phyloP scores from a whole-genome alignment of 2,888 invertebrate genomes.

The Parnassius mnemosyne region DNA sequence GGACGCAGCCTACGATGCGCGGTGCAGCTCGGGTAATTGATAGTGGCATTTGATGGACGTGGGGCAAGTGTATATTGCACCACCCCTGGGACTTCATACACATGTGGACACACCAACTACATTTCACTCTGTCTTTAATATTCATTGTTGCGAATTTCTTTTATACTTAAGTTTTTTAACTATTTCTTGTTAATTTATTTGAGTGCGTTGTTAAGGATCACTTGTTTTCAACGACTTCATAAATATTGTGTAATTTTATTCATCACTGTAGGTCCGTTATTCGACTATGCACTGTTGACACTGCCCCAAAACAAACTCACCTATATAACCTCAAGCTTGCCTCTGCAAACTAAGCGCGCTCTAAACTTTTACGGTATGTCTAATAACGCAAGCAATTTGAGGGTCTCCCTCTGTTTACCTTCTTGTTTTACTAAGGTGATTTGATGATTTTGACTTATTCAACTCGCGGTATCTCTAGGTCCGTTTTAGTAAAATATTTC shows the following conservation, averaged over 20 bases:
- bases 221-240: background rate
- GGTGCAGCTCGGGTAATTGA: constrained; percentile 64
- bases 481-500: constrained; percentile 28
- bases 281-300: constrained; percentile 63
- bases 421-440: constrained; percentile 74
- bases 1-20: constrained; percentile 40
- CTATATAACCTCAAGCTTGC: constrained; percentile 66
- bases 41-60: constrained; percentile 76
- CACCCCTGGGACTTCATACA: constrained; percentile 51
- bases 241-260: constrained; percentile 40
- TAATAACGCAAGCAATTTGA: constrained; percentile 77
- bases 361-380: constrained; percentile 76
- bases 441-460: constrained; percentile 79
- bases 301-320: constrained; percentile 68
- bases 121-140: no score
- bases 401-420: constrained; percentile 74
- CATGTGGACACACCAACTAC: constrained; percentile 12
- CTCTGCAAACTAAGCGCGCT: constrained; percentile 73
- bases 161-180: no score
- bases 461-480: constrained; percentile 43
- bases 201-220: background rate
- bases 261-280: constrained; percentile 36
- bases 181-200: no score
- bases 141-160: no score
- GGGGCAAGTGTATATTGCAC: constrained; percentile 56